Conservation (phyloP, 2,888 invertebrate species). For the Thera obeliscata region DNA sequence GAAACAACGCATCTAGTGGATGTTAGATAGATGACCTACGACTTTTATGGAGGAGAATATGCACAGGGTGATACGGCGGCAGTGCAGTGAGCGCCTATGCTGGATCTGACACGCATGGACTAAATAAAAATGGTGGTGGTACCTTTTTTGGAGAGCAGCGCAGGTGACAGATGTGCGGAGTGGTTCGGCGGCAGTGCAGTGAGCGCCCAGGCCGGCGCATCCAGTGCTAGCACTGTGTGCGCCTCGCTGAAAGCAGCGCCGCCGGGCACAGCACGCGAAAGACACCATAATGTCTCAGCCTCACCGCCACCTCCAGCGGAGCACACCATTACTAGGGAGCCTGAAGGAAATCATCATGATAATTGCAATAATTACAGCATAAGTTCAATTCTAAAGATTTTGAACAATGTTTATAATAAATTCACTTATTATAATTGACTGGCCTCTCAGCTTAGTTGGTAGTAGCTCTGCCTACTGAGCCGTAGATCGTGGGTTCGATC, state of each 20-base stretch:
- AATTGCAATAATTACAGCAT: too few species aligned
- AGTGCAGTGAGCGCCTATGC: conserved; percentile 90
- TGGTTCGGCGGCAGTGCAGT: conserved; percentile 67
- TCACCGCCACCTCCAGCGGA: conserved; percentile 75
- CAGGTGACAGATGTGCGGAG: conserved; percentile 63
- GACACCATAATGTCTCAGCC: conserved; percentile 79
- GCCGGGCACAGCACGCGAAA: conserved; percentile 86
- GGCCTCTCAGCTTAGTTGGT: too few species aligned
- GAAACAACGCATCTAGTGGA: too few species aligned
- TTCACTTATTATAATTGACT: too few species aligned
- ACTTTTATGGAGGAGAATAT: conserved; percentile 27
- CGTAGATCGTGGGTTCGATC: too few species aligned
- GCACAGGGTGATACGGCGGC: conserved; percentile 59
- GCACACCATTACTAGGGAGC: conserved; percentile 79
- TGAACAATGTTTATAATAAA: too few species aligned
- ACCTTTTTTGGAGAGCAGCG: conserved; percentile 71
- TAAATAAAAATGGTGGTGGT: neutral
- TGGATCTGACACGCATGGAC: neutral
- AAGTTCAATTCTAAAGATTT: too few species aligned
- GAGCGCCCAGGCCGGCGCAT: conserved; percentile 95
- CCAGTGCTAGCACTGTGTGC: conserved; percentile 87
- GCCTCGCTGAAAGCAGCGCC: conserved; percentile 87
- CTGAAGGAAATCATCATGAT: conserved; percentile 60
- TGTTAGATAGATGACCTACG: too few species aligned
- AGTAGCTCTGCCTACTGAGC: too few species aligned